Evolutionary conservation across 2,113 vertebrate species (phyloP).

Genomic region (Vulpes vulpes): DNA sequence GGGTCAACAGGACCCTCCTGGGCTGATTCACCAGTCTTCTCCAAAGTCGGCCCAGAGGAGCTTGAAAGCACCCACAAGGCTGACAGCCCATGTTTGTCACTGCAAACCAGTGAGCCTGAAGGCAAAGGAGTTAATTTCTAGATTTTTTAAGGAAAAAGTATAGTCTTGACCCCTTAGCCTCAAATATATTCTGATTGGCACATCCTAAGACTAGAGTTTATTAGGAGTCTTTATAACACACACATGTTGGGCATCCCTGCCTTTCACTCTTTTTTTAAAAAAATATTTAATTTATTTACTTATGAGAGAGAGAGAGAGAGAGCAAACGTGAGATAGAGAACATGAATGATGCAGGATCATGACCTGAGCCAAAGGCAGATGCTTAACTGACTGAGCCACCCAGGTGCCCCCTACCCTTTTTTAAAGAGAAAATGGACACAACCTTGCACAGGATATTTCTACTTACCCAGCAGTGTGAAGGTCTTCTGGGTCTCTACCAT

Average conservation of each 20-base stretch:
- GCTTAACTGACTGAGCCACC: too few species aligned
- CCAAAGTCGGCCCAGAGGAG: too few species aligned
- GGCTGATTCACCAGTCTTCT: not conserved
- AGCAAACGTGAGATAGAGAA: too few species aligned
- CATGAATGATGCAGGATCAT: too few species aligned
- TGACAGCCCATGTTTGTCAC: not conserved
- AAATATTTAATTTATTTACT: too few species aligned
- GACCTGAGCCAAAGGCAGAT: too few species aligned
- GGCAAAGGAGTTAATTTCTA: not conserved
- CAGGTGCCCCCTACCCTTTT: too few species aligned
- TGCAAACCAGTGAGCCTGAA: not conserved
- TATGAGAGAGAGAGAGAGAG: too few species aligned
- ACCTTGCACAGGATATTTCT: not conserved
- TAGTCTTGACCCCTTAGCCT: not conserved
- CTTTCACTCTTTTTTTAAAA: not conserved
- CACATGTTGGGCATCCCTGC: not conserved
- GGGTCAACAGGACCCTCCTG: not conserved
- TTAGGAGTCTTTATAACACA: not conserved
- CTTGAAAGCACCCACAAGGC: not conserved
- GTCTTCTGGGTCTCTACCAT: slow-evolving; percentile 95
- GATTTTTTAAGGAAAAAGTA: not conserved
- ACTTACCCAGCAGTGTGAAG: slow-evolving; percentile 93
- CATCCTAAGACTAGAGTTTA: not conserved
- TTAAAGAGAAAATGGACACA: not conserved
- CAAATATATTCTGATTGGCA: not conserved